Base-by-base conservation (phyloP, 2,797 vertebrate species). In the Prionace glauca region DNA sequence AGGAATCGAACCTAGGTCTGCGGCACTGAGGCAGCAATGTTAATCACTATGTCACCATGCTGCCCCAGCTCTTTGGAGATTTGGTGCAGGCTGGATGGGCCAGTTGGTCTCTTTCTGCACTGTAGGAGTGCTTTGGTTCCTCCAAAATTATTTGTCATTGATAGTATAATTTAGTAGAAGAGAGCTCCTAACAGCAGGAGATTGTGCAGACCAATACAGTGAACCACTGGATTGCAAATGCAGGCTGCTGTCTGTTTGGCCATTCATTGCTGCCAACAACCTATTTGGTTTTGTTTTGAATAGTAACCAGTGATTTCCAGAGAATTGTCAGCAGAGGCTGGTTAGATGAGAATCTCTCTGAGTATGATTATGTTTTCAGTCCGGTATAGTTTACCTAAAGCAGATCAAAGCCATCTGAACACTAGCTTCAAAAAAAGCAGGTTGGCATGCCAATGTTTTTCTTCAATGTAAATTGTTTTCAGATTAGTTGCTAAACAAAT, bases 361-460 rank as follows among this genome's bases (percentile, higher is more conserved):
- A 65, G 62, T 14, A 65, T 65, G 14, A 14, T 65, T 65, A 14
- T 65, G 62, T 65, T 65, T 65, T 65, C 62, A 14, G 96, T 93
- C 97, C 96, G 96, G 95, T 97, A 96, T 96, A 97, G 97, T 97
- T 97, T 96, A 97, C 96, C 96, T 97, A 96, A 97, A 96, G 95
- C 95, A 96, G 95, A 97, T 97, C 96, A 97, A 96, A 97, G 96
- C 96, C 96, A 96, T 96, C 60, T 96, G 81, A 97, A 96, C 96
- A 96, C 95, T 96, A 97, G 62, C 96, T 96, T 97, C 96, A 74
- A 96, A 95, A 96, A 96, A 96, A 95, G 96, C 97, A 97, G 96
- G 96, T 97, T 97, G 96, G 96, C 11, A 36, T 12, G 10, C 71
- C 26, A 72, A 72, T 8, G 0, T 72, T 26, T 79, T 79, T 50